Conservation (phyloP, 23 tunicate species). For the Clavelina lepadiformis region DNA sequence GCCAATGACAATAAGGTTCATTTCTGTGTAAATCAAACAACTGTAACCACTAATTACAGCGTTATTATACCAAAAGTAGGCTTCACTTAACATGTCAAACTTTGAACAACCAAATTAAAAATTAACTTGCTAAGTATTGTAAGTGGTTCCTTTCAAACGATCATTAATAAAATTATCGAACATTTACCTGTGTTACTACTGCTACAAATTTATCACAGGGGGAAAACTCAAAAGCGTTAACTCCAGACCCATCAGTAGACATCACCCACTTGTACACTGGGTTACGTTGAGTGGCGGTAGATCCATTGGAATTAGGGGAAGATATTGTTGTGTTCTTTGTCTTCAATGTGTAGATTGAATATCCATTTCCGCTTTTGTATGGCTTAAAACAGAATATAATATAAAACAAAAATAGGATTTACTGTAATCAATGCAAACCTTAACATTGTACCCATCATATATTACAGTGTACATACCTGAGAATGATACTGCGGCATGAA, state of each 20-base stretch:
- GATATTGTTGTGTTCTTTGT: slow-evolving; percentile 30
- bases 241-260: slow-evolving; percentile 74
- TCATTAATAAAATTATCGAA: too few relatives aligned
- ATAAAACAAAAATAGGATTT: neutral
- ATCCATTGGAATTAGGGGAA: slow-evolving; percentile 17
- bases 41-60: too few relatives aligned
- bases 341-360: slow-evolving; percentile 39
- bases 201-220: slow-evolving; percentile 80
- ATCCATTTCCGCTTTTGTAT: slow-evolving; percentile 36
- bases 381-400: slow-evolving; percentile 33
- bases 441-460: neutral
- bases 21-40: too few relatives aligned
- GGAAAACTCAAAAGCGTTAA: slow-evolving; percentile 75
- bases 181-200: slow-evolving; percentile 76
- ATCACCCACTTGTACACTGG: slow-evolving; percentile 91
- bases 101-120: too few relatives aligned
- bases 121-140: too few relatives aligned
- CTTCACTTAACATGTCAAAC: too few relatives aligned
- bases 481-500: slow-evolving; percentile 52
- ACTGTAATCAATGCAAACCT: neutral
- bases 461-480: slow-evolving; percentile 32
- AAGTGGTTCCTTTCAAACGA: too few relatives aligned
- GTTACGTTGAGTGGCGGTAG: slow-evolving; percentile 24
- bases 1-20: too few relatives aligned
- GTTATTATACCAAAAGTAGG: too few relatives aligned